Conservation (phyloP, 2,113 vertebrate species). For the Amphilophus citrinellus region DNA sequence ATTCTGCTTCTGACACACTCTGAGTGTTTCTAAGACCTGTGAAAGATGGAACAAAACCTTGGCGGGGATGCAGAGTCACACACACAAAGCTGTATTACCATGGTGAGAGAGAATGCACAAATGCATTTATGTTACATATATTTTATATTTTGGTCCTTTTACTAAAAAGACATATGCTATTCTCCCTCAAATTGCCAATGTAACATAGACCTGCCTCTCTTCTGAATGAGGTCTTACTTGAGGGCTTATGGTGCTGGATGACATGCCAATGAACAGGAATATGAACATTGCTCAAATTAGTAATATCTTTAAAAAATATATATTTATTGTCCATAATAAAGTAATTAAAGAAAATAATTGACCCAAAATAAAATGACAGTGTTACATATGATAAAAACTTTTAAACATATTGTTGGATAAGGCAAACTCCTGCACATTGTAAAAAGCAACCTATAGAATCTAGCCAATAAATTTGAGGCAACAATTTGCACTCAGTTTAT, state of each 20-base stretch:
- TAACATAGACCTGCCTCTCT: too few species aligned
- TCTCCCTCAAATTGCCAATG: not conserved
- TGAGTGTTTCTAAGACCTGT: not conserved
- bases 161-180: not conserved
- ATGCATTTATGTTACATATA: not conserved
- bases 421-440: not conserved
- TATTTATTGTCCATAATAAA: not conserved
- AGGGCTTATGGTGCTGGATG: too few species aligned
- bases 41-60: not conserved
- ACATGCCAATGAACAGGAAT: not conserved
- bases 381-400: too few species aligned
- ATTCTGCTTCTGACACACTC: too few species aligned
- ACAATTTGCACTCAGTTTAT: too few species aligned
- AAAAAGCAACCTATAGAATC: not conserved
- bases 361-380: not conserved
- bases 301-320: not conserved
- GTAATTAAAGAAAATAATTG: not conserved
- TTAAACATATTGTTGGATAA: not conserved
- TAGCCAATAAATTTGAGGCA: not conserved
- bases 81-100: not conserved
- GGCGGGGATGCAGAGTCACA: not conserved
- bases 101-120: not conserved
- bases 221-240: too few species aligned
- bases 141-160: not conserved
- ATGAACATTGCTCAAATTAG: not conserved